These are phyloP conservation scores for Apis cerana DNA, from an alignment of 1,140 invertebrate species.

Conservation along the genomic window DNA sequence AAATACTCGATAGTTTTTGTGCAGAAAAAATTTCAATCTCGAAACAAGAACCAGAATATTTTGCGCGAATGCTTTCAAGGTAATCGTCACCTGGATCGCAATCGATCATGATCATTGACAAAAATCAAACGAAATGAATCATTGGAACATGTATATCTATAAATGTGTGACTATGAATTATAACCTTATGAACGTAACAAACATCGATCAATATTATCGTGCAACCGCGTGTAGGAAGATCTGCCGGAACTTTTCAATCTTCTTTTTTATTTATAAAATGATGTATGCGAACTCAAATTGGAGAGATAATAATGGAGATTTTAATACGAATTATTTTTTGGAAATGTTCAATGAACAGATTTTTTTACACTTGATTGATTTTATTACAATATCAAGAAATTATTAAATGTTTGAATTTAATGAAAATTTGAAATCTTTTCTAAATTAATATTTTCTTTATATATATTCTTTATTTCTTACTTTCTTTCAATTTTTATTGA, in stretches of 20 bases:
- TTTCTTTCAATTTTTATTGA: no score
- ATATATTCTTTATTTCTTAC: no score
- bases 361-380: no score
- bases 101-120: constrained; percentile 9
- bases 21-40: background rate
- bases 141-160: background rate
- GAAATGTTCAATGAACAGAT: no score
- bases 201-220: constrained; percentile 34
- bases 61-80: background rate
- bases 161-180: constrained; percentile 40
- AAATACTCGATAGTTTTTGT: background rate
- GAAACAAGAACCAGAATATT: background rate
- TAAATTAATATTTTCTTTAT: no score
- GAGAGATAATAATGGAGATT: background rate
- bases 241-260: constrained; percentile 20
- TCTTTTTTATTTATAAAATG: background rate
- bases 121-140: constrained; percentile 19
- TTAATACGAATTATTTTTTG: no score
- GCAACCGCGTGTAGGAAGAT: constrained; percentile 38
- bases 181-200: constrained; percentile 36
- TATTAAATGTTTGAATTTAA: no score
- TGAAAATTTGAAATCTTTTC: no score
- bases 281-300: background rate
- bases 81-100: background rate
- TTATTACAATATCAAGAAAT: no score